A percentile compares a stretch with the other conserved stretches of the same genome.
These are phyloP conservation scores for Muricea muricata DNA, from an alignment of 92 coral and sea anemone species.

Conservation along the genomic window DNA sequence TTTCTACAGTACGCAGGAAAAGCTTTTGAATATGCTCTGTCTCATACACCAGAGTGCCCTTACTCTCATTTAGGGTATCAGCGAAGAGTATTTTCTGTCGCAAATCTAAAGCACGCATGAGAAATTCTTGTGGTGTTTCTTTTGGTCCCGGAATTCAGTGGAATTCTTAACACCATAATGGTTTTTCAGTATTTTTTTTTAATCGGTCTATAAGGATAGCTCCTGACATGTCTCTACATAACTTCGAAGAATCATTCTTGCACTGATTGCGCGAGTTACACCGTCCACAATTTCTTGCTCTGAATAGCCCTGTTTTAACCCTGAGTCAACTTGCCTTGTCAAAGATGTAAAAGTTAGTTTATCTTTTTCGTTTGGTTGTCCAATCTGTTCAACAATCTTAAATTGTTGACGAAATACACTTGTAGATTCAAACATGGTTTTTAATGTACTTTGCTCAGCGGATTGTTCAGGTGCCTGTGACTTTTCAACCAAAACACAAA, in stretches of 20 bases:
- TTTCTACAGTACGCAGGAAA: conserved; percentile 58
- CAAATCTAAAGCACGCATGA: conserved; percentile 66
- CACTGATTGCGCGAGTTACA: no score
- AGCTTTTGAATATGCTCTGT: conserved; percentile 53
- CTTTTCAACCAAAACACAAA: no score
- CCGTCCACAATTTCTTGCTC: no score
- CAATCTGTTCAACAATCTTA: no score
- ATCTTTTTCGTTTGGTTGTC: no score
- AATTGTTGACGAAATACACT: conserved; percentile 2
- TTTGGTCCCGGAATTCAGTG: conserved; percentile 53
- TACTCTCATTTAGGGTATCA: conserved; percentile 26
- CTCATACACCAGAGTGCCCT: conserved; percentile 57
- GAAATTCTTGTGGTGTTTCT: conserved; percentile 68
- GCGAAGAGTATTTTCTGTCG: conserved; percentile 59
- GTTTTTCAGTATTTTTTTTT: background rate
- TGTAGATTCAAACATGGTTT: conserved; percentile 3
- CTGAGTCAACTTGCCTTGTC: background rate
- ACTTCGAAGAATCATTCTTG: conserved; percentile 2
- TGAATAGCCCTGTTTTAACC: no score
- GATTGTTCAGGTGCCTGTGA: no score
- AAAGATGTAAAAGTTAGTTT: no score
- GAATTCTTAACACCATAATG: no score
- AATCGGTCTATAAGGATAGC: background rate
- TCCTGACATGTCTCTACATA: no score
- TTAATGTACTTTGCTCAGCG: background rate